Base-by-base conservation (phyloP, 2,113 vertebrate species). In the Sylvilagus bachmani region DNA sequence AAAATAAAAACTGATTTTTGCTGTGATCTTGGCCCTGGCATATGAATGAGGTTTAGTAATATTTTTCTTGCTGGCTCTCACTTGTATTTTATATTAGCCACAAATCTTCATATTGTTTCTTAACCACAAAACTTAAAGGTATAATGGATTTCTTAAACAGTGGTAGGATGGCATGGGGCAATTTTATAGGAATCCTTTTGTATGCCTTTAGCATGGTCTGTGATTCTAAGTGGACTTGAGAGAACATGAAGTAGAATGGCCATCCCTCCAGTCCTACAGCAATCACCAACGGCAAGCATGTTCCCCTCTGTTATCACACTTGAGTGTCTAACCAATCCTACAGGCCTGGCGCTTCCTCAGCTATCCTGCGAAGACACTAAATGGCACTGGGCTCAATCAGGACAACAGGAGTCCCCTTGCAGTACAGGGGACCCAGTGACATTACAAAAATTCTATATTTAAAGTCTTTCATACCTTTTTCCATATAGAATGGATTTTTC, bases 11-110 rank as follows among this genome's bases (percentile, higher is more conserved):
- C 49, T 81, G 38, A 80, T 71, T 31, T 89, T 79, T 62, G 53
- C 61, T 67, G 10, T 66, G 86, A 69, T 62, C 21, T 79, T 86
- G 44, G 44, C 25, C 11, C 70, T 83, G n/a, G 29, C 36, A n/a
- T 73, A 49, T 11, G 27, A 66, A 77, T 82, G 55, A 14, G 5
- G 5, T 49, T 94, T 89, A 44, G 67, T 92, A 90, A 75, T 51
- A 89, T 91, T 89, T 83, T 64, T 33, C 81, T 94, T 93, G n/a
- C 33, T 94, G 66, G 70, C 22, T 86, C 21, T 53, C 38, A 94
- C 29, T 70, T 75, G 31, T 78, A 8, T 64, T 86, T 91, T 90
- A n/a, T 71, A 89, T 78, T 86, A 69, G 74, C 33, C 14, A 66
- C 61, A 78, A 51, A 83, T 91, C 16, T 55, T 49, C 51, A 61